Percentiles rank a stretch among this genome's conserved stretches.
These are phyloP conservation scores for Alces alces DNA, from an alignment of 2,113 vertebrate species.

Conservation along the genomic window DNA sequence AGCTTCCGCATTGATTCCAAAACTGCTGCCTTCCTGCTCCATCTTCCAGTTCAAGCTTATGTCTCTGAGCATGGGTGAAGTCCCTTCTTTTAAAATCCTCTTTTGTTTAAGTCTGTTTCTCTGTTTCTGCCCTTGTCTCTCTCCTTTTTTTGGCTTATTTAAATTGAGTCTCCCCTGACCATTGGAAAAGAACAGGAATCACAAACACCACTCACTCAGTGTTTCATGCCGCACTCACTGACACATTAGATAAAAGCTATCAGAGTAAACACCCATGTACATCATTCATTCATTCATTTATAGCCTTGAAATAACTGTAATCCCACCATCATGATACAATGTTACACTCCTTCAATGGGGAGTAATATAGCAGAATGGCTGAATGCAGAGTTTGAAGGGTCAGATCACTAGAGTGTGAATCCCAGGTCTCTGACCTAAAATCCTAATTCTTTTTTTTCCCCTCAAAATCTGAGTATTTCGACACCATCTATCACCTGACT, in stretches of 20 bases:
- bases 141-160: background rate
- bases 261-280: background rate
- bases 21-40: background rate
- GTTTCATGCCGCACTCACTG: background rate
- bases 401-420: background rate
- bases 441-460: background rate
- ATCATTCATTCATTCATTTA: background rate
- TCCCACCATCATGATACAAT: fast-evolving
- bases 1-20: background rate
- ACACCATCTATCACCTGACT: background rate
- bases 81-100: background rate
- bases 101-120: background rate
- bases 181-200: background rate
- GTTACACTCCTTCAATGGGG: too few relatives aligned
- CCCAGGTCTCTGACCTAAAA: background rate
- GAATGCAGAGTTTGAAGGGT: background rate
- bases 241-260: background rate
- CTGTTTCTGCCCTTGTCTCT: background rate
- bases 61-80: background rate
- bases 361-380: background rate
- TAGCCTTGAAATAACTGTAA: background rate
- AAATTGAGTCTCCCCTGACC: background rate
- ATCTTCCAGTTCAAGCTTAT: background rate
- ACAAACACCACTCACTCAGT: background rate
- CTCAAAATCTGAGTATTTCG: background rate